A percentile compares a stretch with the other conserved stretches of the same genome.
Evolutionary conservation across 2,113 vertebrate genomes (phyloP).

Genomic region (Baryphthengus martii): DNA sequence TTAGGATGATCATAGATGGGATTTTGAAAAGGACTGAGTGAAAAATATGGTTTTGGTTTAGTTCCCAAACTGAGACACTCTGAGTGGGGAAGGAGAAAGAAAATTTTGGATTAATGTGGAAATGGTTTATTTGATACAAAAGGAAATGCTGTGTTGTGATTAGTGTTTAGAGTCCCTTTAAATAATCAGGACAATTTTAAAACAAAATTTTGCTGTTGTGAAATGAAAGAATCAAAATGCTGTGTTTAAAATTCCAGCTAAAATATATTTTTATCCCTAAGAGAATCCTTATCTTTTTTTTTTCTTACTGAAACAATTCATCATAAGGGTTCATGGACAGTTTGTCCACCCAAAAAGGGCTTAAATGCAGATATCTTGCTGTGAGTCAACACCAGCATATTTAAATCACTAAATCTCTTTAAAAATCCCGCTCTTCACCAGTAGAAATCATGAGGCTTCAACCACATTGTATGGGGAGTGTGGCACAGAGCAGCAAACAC

Average conservation of each 20-base stretch:
- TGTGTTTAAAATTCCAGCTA: background rate
- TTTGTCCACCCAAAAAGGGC: background rate
- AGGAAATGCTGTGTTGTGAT: background rate
- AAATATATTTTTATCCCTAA: background rate
- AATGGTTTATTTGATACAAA: background rate
- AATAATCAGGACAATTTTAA: background rate
- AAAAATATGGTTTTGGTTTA: background rate
- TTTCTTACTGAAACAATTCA: background rate
- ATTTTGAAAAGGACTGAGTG: slow-evolving; percentile 13
- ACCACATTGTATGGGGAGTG: background rate
- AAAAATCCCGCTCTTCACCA: background rate
- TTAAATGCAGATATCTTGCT: background rate
- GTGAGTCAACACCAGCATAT: background rate
- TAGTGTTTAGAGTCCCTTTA: background rate
- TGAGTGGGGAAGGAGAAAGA: background rate
- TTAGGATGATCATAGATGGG: background rate
- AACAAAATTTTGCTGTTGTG: background rate
- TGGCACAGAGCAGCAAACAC: background rate
- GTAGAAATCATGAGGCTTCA: background rate
- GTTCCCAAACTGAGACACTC: background rate
- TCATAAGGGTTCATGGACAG: background rate
- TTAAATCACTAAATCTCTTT: background rate
- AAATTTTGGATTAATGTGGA: background rate
- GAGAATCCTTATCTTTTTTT: background rate
- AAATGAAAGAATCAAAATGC: background rate